Evolutionary conservation across 2,888 invertebrate species (phyloP), one percentile per base, ranked within the genome.

Genomic region (Scaptomyza polygonia): DNA sequence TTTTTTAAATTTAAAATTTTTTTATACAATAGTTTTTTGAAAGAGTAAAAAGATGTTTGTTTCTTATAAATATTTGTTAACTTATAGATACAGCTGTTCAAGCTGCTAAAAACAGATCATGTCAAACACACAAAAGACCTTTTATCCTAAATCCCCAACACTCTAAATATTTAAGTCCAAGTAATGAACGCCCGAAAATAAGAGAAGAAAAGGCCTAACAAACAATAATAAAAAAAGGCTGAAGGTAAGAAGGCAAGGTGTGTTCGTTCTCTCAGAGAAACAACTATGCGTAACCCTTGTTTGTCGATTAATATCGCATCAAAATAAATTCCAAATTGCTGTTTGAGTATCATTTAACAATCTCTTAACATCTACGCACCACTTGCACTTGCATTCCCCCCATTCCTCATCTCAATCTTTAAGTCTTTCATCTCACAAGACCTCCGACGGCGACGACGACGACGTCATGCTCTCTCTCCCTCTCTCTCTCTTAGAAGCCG

Each of bases 301-400:
- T 61, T 54, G 16, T 58, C 72, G 88, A 86, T 83, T 76, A 86
- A 88, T 86, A 88, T 88, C 79, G 72, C 78, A 81, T 88, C 81
- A 86, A 75, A 39, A 88, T 81, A 83, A 86, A 88, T 86, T 86
- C 71, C 66, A 73, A 81, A 86, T 81, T 80, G 88, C 73, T 86
- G 81, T 79, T 77, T 76, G 81, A 81, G 75, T 79, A 79, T 74
- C 83, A 86, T 84, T 84, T 84, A 86, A 86, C 86, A 80, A 79
- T 86, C 84, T 81, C 72, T 85, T 66, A 74, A 69, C 78, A 86
- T 77, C 79, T 74, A 84, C 77, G 72, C 72, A 72, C 55, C 76
- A 51, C 32, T 48, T 48, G 63, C 45, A 45, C 65, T 62, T 49
- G 27, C 53, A 49, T 44, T 52, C 55, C 16, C 49, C 27, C 34